Conservation (phyloP, 2,888 invertebrate genomes). For the Cryptosula pallasiana region DNA sequence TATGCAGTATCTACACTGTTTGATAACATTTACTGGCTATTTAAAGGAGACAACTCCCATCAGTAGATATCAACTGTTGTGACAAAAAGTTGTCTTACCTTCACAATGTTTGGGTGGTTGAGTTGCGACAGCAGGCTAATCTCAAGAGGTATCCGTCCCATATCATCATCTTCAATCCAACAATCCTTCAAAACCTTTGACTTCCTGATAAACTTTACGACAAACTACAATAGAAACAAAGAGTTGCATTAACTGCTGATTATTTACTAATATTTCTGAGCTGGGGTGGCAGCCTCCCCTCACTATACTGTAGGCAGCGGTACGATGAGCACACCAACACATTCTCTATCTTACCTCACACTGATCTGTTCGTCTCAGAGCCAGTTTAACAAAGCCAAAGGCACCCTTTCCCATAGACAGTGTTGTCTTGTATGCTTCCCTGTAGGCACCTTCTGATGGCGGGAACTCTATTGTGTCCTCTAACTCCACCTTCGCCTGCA, state of each 20-base stretch:
- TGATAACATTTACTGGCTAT: too few relatives aligned
- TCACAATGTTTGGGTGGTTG: slow-evolving; percentile 66
- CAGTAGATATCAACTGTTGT: too few relatives aligned
- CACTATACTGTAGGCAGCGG: too few relatives aligned
- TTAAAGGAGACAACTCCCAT: too few relatives aligned
- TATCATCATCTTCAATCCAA: slow-evolving; percentile 58
- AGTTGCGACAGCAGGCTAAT: slow-evolving; percentile 64
- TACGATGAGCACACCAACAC: too few relatives aligned
- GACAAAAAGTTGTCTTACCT: slow-evolving; percentile 34
- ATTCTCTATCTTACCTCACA: slow-evolving; percentile 56
- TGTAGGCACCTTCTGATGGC: slow-evolving; percentile 50
- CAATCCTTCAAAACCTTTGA: slow-evolving; percentile 65
- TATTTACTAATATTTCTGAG: too few relatives aligned
- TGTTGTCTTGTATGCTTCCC: slow-evolving; percentile 59
- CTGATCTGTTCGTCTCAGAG: slow-evolving; percentile 61
- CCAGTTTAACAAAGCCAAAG: slow-evolving; percentile 69
- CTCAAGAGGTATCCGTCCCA: slow-evolving; percentile 62
- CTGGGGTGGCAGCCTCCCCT: too few relatives aligned
- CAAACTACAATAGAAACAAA: slow-evolving; percentile 60
- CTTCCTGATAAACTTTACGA: slow-evolving; percentile 68
- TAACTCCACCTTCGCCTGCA: too few relatives aligned
- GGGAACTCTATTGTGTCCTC: slow-evolving; percentile 25
- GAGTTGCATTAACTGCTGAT: too few relatives aligned
- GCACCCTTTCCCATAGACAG: slow-evolving; percentile 69
- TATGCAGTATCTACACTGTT: too few relatives aligned